A percentile compares a stretch with the other conserved stretches of the same genome.
Evolutionary conservation across 92 coral and sea anemone species (phyloP).

Genomic region (Epizoanthus fatuus): DNA sequence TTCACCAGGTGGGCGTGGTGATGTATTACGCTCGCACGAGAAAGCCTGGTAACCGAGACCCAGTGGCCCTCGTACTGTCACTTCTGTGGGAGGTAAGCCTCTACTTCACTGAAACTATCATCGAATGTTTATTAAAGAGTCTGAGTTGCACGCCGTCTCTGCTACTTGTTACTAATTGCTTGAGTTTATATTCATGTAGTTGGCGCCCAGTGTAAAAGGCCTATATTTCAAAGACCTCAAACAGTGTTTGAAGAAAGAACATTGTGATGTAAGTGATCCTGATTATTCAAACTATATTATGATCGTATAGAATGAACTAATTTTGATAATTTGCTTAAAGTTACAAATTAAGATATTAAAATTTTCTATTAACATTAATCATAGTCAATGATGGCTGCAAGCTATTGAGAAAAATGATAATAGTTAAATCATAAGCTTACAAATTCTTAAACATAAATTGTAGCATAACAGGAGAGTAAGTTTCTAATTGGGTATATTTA

Average conservation of each 20-base stretch:
- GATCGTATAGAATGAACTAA: too few species aligned
- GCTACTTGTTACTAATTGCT: not conserved
- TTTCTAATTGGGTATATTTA: too few species aligned
- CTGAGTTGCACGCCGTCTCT: not conserved
- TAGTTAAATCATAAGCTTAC: too few species aligned
- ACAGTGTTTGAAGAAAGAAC: constrained; percentile 92
- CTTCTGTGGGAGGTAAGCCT: constrained; percentile 94
- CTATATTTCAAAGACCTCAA: constrained; percentile 96
- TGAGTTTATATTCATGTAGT: constrained; percentile 44
- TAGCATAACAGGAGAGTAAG: too few species aligned
- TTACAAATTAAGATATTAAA: too few species aligned
- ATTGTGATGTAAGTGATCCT: constrained; percentile 84
- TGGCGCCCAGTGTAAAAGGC: constrained; percentile 92
- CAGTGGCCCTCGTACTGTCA: constrained; percentile 90
- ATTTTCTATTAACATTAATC: too few species aligned
- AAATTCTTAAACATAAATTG: too few species aligned
- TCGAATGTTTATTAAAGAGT: not conserved
- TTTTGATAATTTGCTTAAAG: too few species aligned
- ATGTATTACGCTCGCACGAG: constrained; percentile 96
- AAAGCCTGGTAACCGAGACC: constrained; percentile 94
- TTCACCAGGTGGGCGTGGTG: constrained; percentile 90
- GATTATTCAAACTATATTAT: too few species aligned
- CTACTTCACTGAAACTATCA: not conserved
- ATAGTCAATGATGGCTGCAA: too few species aligned
- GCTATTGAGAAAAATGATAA: too few species aligned